phyloP scores from a whole-genome alignment of 2,797 vertebrate genomes.

The Pseudochirops cupreus region DNA sequence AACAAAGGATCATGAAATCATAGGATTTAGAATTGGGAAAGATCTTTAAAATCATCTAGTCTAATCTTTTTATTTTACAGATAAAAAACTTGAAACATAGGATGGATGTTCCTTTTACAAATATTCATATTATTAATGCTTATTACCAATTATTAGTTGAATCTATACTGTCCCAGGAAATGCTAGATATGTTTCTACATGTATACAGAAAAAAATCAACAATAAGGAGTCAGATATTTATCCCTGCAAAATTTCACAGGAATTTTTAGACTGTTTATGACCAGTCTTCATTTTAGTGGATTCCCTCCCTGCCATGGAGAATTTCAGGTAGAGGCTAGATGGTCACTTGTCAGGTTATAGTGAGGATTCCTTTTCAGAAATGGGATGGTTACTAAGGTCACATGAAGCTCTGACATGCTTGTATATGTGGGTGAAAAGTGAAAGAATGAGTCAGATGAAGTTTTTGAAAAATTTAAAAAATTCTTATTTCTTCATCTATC shows the following conservation, averaged over 20 bases:
- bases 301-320: not conserved
- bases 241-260: not conserved
- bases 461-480: not conserved
- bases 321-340: not conserved
- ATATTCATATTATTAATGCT: not conserved
- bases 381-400: not conserved
- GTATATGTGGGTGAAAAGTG: not conserved
- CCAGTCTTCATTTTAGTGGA: not conserved
- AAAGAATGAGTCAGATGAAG: not conserved
- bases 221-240: not conserved
- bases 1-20: not conserved
- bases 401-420: not conserved
- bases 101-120: not conserved
- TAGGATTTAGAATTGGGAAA: not conserved
- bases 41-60: not conserved
- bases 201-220: not conserved
- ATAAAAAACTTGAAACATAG: not conserved
- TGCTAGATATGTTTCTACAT: not conserved
- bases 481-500: not conserved
- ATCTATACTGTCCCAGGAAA: not conserved
- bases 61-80: not conserved
- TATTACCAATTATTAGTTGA: not conserved
- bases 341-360: not conserved
- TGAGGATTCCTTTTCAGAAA: not conserved
- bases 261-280: not conserved